Evolutionary conservation across 2,888 invertebrate genomes (phyloP), one percentile per base, ranked within the genome.

Genomic region (Hirtodrosophila cameraria): DNA sequence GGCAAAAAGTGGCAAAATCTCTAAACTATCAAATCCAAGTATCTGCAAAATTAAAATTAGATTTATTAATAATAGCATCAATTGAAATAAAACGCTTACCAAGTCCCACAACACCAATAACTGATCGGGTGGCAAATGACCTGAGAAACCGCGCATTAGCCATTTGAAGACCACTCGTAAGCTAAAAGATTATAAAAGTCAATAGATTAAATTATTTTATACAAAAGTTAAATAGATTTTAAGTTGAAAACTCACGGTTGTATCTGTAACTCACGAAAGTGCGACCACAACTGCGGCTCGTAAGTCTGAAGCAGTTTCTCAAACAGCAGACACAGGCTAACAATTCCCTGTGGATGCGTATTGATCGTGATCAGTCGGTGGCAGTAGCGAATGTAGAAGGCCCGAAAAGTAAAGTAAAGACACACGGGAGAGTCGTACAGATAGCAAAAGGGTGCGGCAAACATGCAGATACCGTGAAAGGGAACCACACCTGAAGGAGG

Each of bases 401-500:
- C 96, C 53, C 97, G 93, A 91, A 98, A 98, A 1, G 97, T 95
- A 83, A 94, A 97, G 90, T 98, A 99, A 53, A 98, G 92, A 50
- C 94, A 94, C 11, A 96, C 94, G 0, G 97, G 96, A 75, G 97
- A 96, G 81, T 97, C 96, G 89, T 95, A 98, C 25, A 99, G 91
- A 88, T 97, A 99, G 90, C 98, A 98, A 88, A 99, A 95, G 1
- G 98, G 98, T 0, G 97, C 97, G 39, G 97, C 98, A 90, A 97
- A 98, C 98, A 99, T 98, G 13, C 98, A 96, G 90, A 99, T 98
- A 1, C 98, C 98, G 90, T 99, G 98, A 90, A 98, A 98, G 0
- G 98, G 98, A 75, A 99, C 97, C 28, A 98, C 94, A 0, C 98
- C 98, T 88, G 96, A 97, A 0, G 98, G 98, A 5, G 99, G 98